Conservation (phyloP, 2,888 invertebrate genomes). For the Patella depressa region DNA sequence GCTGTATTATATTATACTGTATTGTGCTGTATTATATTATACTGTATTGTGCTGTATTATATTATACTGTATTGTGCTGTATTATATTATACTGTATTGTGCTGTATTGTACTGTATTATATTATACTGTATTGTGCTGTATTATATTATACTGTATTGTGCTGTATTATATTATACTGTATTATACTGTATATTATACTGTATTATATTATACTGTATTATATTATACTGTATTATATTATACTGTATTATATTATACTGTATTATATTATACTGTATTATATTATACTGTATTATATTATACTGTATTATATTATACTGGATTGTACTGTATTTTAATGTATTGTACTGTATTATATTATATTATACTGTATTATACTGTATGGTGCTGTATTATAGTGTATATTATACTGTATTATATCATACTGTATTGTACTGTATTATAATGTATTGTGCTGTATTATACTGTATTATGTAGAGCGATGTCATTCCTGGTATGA, state of each 20-base stretch:
- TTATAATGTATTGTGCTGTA: slow-evolving; percentile 16
- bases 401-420: slow-evolving; percentile 14
- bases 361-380: not conserved
- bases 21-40: not conserved
- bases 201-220: slow-evolving; percentile 13
- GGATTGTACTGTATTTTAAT: slow-evolving; percentile 15
- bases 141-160: slow-evolving; percentile 18
- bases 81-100: slow-evolving; percentile 6
- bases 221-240: slow-evolving; percentile 11
- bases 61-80: slow-evolving; percentile 14
- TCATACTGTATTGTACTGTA: slow-evolving; percentile 16
- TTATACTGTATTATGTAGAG: slow-evolving; percentile 8
- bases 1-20: no score
- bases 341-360: not conserved
- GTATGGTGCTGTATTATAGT: slow-evolving; percentile 15
- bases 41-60: slow-evolving; percentile 4
- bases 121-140: slow-evolving; percentile 7
- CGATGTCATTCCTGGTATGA: no score
- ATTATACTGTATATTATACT: not conserved
- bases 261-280: not conserved
- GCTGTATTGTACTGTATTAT: slow-evolving; percentile 13
- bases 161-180: slow-evolving; percentile 5
- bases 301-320: not conserved
- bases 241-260: slow-evolving; percentile 16
- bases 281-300: not conserved